These are phyloP conservation scores for Phalacrocorax carbo DNA, from an alignment of 2,113 vertebrate species.

Conservation along the genomic window DNA sequence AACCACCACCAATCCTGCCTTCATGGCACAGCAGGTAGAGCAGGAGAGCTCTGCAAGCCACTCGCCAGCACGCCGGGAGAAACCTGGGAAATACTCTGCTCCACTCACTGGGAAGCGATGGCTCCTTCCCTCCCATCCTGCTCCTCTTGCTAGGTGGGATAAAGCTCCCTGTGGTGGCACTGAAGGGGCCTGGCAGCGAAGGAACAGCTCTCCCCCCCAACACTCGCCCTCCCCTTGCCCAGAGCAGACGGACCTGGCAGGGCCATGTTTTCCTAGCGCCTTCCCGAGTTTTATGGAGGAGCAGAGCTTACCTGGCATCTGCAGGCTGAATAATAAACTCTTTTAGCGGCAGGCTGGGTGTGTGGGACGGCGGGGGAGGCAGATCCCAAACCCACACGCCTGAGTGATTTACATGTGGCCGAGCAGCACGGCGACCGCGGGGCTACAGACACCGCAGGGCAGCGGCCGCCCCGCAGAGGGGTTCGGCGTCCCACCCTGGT, in stretches of 20 bases:
- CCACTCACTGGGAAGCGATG: background rate
- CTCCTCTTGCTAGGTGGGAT: background rate
- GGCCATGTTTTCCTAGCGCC: background rate
- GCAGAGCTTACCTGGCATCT: background rate
- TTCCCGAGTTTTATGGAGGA: constrained; percentile 22
- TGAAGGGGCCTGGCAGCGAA: background rate
- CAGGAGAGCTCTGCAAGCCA: background rate
- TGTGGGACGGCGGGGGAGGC: background rate
- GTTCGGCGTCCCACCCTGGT: background rate
- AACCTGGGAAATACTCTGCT: background rate
- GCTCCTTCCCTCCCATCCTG: background rate
- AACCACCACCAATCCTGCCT: background rate
- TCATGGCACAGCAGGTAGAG: accelerated
- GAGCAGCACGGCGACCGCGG: background rate
- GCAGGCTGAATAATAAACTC: background rate
- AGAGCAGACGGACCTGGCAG: background rate
- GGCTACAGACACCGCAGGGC: background rate
- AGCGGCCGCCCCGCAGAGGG: accelerated
- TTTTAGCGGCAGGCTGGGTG: background rate
- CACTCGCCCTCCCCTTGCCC: background rate
- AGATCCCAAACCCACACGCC: background rate
- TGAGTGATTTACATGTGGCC: background rate
- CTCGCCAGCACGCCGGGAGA: background rate
- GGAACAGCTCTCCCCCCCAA: background rate
- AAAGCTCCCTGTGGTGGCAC: background rate